Evolutionary conservation across 1,140 invertebrate genomes (phyloP).

Genomic region (Mamestra configurata): DNA sequence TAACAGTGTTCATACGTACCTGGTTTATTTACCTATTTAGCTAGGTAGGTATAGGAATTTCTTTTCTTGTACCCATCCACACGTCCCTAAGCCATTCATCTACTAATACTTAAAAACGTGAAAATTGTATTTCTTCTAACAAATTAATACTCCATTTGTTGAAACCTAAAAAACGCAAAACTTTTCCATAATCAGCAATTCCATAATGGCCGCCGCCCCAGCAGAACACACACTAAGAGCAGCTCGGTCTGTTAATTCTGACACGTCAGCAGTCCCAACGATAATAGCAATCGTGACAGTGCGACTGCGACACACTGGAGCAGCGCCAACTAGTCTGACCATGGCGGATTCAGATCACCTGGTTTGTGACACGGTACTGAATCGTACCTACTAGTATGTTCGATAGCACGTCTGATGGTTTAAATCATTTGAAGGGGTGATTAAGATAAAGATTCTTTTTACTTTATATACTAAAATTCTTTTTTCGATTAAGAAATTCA

Average conservation of each 20-base stretch:
- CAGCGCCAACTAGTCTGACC: conserved; percentile 63
- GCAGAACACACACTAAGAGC: conserved; percentile 10
- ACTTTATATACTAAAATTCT: too few species aligned
- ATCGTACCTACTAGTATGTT: background rate
- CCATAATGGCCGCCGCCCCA: background rate
- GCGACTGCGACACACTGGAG: conserved; percentile 61
- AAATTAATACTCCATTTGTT: too few species aligned
- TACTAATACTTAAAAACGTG: too few species aligned
- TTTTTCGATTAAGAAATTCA: too few species aligned
- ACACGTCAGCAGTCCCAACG: conserved; percentile 37
- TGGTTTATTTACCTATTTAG: too few species aligned
- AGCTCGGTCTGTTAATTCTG: conserved; percentile 40
- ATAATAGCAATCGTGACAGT: conserved; percentile 61
- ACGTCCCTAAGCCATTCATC: too few species aligned
- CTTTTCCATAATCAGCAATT: background rate
- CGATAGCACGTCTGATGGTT: background rate
- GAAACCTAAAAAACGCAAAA: background rate
- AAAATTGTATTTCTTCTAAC: too few species aligned
- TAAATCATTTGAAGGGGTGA: background rate
- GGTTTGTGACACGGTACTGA: background rate
- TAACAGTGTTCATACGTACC: too few species aligned
- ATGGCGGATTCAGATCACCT: conserved; percentile 67
- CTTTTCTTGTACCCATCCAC: too few species aligned
- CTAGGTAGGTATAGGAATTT: too few species aligned
- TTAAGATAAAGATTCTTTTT: too few species aligned